Evolutionary conservation across 2,888 invertebrate genomes (phyloP), one percentile per base, ranked within the genome.

Genomic region (Hemithea aestivaria): DNA sequence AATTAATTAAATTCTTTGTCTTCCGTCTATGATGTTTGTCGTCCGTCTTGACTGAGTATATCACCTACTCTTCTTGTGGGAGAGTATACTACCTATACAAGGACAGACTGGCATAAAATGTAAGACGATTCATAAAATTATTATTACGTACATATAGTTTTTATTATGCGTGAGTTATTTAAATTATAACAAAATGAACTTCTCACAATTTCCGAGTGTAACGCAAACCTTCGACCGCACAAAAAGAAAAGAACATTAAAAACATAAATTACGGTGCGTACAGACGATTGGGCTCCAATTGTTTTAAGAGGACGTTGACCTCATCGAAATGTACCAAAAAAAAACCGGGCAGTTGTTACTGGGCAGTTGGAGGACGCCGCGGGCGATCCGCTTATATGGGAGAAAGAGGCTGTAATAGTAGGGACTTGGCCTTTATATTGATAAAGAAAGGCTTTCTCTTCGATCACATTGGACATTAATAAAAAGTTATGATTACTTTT

Each of bases 221-320:
- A 24, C 22, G 20, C 21, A 27, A 20, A 22, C 22, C 9, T n/a
- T 23, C 23, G 20, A n/a, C 30, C 10, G 20, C 11, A 11, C 2
- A 16, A 16, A 16, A 16, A 16, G 16, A 16, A 16, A 16, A 28
- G 31, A 48, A 45, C 47, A 53, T 57, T 49, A 59, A 56, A 46
- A 45, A 53, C 54, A 56, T 60, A 53, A 58, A 62, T 62, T 55
- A 60, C 36, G 42, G 42, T 37, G 34, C 28, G 36, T 45, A 44
- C 45, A 53, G 53, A 51, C 46, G 43, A 48, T 45, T 36, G 47
- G 48, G 33, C 45, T 47, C 45, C 69, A 68, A 77, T 76, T 76
- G 76, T 77, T 73, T 69, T 58, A 60, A 56, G 46, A 47, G 71
- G 71, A 66, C 74, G 47, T 48, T 54, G 75, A 75, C 69, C 79